Percentiles rank a stretch among this genome's conserved stretches.
These are phyloP conservation scores for Trichosurus vulpecula DNA, from an alignment of 2,797 vertebrate genomes.

Conservation along the genomic window DNA sequence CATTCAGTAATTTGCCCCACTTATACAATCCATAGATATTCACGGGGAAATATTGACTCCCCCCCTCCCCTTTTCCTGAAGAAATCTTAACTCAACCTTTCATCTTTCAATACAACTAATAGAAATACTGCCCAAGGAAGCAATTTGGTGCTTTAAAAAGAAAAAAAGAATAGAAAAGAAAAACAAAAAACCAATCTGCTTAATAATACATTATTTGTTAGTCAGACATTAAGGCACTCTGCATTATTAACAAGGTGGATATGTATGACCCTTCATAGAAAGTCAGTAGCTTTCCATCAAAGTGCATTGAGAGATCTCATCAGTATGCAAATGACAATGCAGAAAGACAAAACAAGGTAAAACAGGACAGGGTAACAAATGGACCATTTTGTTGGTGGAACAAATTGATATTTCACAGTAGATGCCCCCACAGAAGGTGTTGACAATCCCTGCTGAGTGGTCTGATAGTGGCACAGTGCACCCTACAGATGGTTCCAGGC, in stretches of 20 bases:
- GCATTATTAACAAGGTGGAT: constrained; percentile 11
- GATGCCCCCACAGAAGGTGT: constrained; percentile 70
- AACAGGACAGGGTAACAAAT: constrained; percentile 70
- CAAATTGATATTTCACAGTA: constrained; percentile 74
- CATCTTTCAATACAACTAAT: not conserved
- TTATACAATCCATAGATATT: not conserved
- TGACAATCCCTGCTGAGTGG: constrained; percentile 72
- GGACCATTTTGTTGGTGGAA: constrained; percentile 76
- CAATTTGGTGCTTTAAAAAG: constrained; percentile 28
- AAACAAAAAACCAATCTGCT: constrained; percentile 2
- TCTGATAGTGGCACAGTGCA: constrained; percentile 63
- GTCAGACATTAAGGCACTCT: constrained; percentile 15
- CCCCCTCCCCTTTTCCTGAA: not conserved
- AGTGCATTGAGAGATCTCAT: constrained; percentile 43
- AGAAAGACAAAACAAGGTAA: constrained; percentile 75
- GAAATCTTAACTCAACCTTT: not conserved
- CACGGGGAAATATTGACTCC: not conserved
- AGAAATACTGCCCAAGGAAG: not conserved
- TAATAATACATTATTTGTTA: constrained; percentile 45
- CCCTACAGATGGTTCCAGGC: constrained; percentile 69
- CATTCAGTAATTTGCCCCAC: not conserved
- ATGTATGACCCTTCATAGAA: constrained; percentile 37
- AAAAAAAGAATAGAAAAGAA: constrained; percentile 43
- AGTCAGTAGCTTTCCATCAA: constrained; percentile 60
- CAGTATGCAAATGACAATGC: constrained; percentile 70